Evolutionary conservation across 2,888 invertebrate genomes (phyloP).

Genomic region (Tenthredo scrophulariae): DNA sequence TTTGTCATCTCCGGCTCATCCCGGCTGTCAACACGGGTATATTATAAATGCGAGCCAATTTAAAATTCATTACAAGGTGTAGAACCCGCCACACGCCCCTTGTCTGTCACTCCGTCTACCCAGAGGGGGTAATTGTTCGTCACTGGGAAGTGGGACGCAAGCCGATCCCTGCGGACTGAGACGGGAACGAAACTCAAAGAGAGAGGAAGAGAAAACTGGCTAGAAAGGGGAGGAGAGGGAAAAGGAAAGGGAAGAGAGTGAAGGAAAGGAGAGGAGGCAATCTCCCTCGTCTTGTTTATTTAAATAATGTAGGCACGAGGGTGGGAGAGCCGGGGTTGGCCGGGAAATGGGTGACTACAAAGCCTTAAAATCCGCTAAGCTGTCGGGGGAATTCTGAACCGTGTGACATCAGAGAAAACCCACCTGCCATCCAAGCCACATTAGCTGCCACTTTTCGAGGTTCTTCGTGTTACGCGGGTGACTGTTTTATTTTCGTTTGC

Average conservation of each 20-base stretch:
- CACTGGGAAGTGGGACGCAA: conserved; percentile 66
- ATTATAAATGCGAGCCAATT: conserved; percentile 77
- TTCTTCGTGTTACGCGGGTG: conserved; percentile 39
- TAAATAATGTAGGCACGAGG: conserved; percentile 74
- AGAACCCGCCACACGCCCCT: conserved; percentile 61
- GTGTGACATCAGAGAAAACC: conserved; percentile 65
- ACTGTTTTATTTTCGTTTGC: conserved; percentile 40
- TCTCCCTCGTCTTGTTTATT: conserved; percentile 75
- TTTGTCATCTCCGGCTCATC: conserved; percentile 75
- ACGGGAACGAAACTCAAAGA: conserved; percentile 44
- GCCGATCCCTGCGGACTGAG: conserved; percentile 42
- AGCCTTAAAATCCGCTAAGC: conserved; percentile 71
- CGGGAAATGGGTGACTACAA: conserved; percentile 76
- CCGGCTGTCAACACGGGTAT: conserved; percentile 71
- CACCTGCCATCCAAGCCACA: conserved; percentile 64
- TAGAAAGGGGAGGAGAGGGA: conserved; percentile 34
- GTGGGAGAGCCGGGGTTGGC: conserved; percentile 54
- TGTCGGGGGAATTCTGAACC: conserved; percentile 55
- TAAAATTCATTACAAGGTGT: conserved; percentile 76
- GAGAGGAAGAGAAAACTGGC: conserved; percentile 27
- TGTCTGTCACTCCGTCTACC: conserved; percentile 64
- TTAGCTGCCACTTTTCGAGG: conserved; percentile 62
- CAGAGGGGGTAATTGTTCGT: conserved; percentile 76
- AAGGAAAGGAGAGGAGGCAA: conserved; percentile 65
- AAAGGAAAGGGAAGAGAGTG: conserved; percentile 52